A percentile compares a stretch with the other conserved stretches of the same genome.
Conservation (phyloP, 2,113 vertebrate genomes). For the Oryzias melastigma region DNA sequence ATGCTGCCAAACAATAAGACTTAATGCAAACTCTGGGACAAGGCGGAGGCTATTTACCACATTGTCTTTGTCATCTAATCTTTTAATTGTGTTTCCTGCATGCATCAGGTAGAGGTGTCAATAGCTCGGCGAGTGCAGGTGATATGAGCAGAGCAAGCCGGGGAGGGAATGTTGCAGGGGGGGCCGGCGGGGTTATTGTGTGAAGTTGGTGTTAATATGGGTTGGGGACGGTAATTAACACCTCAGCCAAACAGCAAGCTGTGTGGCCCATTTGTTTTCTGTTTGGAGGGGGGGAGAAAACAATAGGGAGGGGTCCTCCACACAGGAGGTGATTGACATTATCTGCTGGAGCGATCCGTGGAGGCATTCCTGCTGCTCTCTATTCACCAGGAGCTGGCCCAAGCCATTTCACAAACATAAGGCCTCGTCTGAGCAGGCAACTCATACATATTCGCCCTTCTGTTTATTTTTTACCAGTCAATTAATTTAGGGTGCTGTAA, state of each 20-base stretch:
- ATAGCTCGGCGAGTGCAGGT: slow-evolving; percentile 69
- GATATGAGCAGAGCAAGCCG: slow-evolving; percentile 67
- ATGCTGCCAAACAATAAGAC: slow-evolving; percentile 72
- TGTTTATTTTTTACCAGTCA: slow-evolving; percentile 36
- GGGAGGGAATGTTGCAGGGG: slow-evolving; percentile 58
- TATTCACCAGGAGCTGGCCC: slow-evolving; percentile 43
- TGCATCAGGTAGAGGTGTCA: slow-evolving; percentile 75
- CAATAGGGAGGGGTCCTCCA: slow-evolving; percentile 68
- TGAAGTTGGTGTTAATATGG: slow-evolving; percentile 71
- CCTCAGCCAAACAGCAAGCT: slow-evolving; percentile 76
- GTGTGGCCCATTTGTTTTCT: slow-evolving; percentile 81
- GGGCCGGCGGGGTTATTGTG: slow-evolving; percentile 70
- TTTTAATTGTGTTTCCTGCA: slow-evolving; percentile 72
- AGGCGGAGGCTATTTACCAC: slow-evolving; percentile 61
- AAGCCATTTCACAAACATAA: slow-evolving; percentile 49
- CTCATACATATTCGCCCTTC: slow-evolving; percentile 28
- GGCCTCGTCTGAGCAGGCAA: slow-evolving; percentile 49
- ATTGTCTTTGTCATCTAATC: slow-evolving; percentile 54
- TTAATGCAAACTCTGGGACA: slow-evolving; percentile 62
- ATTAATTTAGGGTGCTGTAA: slow-evolving; percentile 12
- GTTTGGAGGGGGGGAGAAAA: slow-evolving; percentile 76
- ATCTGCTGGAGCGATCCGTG: slow-evolving; percentile 70
- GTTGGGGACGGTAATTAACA: slow-evolving; percentile 76
- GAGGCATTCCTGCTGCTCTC: slow-evolving; percentile 66
- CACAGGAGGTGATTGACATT: slow-evolving; percentile 78